Evolutionary conservation across 2,113 vertebrate species (phyloP), one percentile per base, ranked within the genome.

Genomic region (Pygoscelis antarcticus): DNA sequence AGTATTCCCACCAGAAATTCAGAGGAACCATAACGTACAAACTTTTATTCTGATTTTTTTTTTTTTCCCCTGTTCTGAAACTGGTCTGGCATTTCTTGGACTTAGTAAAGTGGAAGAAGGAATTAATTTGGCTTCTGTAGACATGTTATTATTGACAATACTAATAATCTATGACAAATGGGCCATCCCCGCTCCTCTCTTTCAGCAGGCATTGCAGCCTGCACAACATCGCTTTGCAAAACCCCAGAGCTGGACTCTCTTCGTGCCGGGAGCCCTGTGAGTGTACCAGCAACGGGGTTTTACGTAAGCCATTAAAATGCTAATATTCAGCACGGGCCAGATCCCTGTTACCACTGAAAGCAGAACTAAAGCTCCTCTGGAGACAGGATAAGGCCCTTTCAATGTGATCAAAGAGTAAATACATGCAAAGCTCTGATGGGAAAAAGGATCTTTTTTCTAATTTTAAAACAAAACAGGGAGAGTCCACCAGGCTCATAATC

Each of bases 1-100:
- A 92, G 85, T 93, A 98, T 98, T 98, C 98, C 98, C 98, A 94
- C 77, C 89, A 98, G 98, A 97, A 98, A 98, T 76, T 70, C 95
- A 94, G 78, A 93, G 32, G 83, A 91, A 95, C 96, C 96, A 76
- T 61, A 96, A 96, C 94, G 90, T 46, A 58, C 88, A 92, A 97
- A 97, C 96, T 98, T 97, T 95, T 96, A 96, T 95, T 98, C 96
- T 95, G 96, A 93, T 91, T 96, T 82, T 95, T 95, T 82, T 95
- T 95, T 96, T 95, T 94, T 90, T 60, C 60, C 81, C 90, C 87
- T 65, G 85, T 90, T 98, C 83, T 88, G 96, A 97, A 97, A 96
- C 89, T 83, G 94, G 92, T 96, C 90, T 92, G 90, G 69, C 57
- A 89, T 88, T 94, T 96, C 97, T 93, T 60, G 80, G 92, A 87